A percentile compares a stretch with the other conserved stretches of the same genome.
phyloP scores from a whole-genome alignment of 2,797 vertebrate genomes.

The Benthosema pterotum region DNA sequence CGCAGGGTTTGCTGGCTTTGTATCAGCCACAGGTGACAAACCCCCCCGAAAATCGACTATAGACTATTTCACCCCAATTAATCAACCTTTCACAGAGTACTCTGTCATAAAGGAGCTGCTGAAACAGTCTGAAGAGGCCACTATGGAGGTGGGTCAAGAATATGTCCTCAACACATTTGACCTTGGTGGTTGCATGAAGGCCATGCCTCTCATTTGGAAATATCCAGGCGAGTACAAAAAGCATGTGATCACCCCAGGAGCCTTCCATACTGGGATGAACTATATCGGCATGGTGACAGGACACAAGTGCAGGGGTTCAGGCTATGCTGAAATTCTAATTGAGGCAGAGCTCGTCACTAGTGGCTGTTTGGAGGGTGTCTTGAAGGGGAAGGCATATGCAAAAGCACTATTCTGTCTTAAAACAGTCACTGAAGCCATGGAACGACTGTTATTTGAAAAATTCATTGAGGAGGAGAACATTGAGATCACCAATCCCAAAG shows the following conservation, averaged over 20 bases:
- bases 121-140: not conserved
- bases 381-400: not conserved
- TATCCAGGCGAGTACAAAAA: not conserved
- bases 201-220: not conserved
- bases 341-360: not conserved
- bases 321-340: not conserved
- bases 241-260: not conserved
- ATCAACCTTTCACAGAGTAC: not conserved
- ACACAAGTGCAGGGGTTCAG: not conserved
- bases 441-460: not conserved
- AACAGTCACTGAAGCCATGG: not conserved
- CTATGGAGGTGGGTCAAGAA: not conserved
- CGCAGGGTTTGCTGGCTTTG: constrained; percentile 2
- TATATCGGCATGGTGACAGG: not conserved
- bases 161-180: not conserved
- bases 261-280: not conserved
- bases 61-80: not conserved
- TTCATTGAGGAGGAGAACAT: not conserved
- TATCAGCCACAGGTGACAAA: not conserved
- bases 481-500: not conserved
- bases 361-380: not conserved
- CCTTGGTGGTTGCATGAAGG: not conserved
- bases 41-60: not conserved
- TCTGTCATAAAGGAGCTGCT: not conserved
- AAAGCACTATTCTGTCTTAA: not conserved